Base-by-base conservation (phyloP, 2,888 invertebrate genomes). In the Tolmerus cingulatus region DNA sequence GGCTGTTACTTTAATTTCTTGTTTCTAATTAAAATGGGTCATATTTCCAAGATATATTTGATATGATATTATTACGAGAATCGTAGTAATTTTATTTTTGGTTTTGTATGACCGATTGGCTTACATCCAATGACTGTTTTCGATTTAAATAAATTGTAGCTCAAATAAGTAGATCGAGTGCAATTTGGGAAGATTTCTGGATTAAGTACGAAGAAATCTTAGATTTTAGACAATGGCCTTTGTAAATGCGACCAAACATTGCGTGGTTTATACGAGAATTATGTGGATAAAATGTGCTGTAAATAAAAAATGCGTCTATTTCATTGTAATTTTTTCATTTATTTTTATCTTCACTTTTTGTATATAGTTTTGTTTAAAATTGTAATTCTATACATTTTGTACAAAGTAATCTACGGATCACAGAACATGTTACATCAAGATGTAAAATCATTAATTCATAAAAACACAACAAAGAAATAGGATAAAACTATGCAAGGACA, bases 361-460 rank as follows among this genome's bases (percentile, higher is more conserved):
- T 86, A 86, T 86, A 77, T 77, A 51, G 27, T 86, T 55, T 43
- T 30, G 37, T 51, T 86, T 86, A 86, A 86, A 77, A 86, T 86
- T 86, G 55, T 90, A 91, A 90, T 90, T 91, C 91, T 91, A 90
- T 90, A 91, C 91, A 92, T 91, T 92, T 92, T 91, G 91, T 92
- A 92, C 91, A 92, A 92, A 91, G 91, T 92, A 92, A 92, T 90
- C 92, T 92, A 92, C 92, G 91, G 91, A 92, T 92, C 92, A 92
- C 92, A 92, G 92, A 92, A 92, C 91, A 92, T 91, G 43, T 88
- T 87, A 88, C 87, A 88, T 87, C 79, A 87, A 88, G 76, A 88
- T 87, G 87, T 87, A 90, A 89, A 88, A 88, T 88, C 89, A 89
- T 87, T 88, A 88, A 88, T 74, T 84, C 74, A 84, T 66, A 84